Evolutionary conservation across 1,140 invertebrate genomes (phyloP).

Genomic region (Drosophila bocki): DNA sequence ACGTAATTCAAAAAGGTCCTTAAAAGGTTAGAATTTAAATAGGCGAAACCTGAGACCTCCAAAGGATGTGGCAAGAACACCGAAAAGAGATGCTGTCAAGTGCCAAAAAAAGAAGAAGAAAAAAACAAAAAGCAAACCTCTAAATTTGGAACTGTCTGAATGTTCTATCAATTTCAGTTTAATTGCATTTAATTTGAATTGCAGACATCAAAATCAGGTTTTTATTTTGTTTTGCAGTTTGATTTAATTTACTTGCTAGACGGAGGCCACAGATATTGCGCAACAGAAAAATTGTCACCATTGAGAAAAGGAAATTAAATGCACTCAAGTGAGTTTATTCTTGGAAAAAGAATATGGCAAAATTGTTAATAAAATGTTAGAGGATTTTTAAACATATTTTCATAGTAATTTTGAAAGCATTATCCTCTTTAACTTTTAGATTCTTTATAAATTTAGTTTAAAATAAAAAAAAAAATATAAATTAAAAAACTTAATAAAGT

Average conservation of each 20-base stretch:
- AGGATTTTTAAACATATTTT: not conserved
- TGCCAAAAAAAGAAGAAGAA: constrained; percentile 19
- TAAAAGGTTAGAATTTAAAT: constrained; percentile 29
- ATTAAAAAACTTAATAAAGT: no score
- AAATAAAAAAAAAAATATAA: not conserved
- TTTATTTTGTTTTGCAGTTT: constrained; percentile 55
- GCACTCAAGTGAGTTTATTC: constrained; percentile 40
- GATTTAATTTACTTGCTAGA: constrained; percentile 69
- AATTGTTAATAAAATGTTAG: no score
- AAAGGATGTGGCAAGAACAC: constrained; percentile 26
- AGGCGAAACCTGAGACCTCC: constrained; percentile 43
- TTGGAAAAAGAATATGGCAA: not conserved
- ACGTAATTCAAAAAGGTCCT: constrained; percentile 10
- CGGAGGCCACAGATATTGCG: constrained; percentile 46
- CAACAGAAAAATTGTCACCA: constrained; percentile 40
- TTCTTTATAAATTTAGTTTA: not conserved
- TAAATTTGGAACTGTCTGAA: constrained; percentile 13
- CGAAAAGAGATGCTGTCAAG: constrained; percentile 46
- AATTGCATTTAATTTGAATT: constrained; percentile 71
- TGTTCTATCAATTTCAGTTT: constrained; percentile 64
- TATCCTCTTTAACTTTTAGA: no score
- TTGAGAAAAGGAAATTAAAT: constrained; percentile 18
- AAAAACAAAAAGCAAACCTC: not conserved
- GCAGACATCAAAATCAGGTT: constrained; percentile 57
- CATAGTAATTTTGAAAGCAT: not conserved